These are phyloP conservation scores for Sphaerophoria rueppellii DNA, from an alignment of 2,888 invertebrate species.

Conservation along the genomic window DNA sequence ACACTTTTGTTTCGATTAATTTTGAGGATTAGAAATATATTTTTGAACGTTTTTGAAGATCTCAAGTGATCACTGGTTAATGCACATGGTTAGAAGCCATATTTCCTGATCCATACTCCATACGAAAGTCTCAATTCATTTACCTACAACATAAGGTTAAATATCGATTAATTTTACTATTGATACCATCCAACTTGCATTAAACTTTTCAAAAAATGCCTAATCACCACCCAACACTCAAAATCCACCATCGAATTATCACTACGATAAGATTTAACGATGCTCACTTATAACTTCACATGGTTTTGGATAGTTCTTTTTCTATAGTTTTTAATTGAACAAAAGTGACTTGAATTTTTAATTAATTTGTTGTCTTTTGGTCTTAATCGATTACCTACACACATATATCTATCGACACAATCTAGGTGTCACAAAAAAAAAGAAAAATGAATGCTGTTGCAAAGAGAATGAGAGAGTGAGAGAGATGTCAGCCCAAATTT, in stretches of 20 bases:
- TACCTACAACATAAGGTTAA: background rate
- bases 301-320: slow-evolving; percentile 25
- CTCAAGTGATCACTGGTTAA: too few species aligned
- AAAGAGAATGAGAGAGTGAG: slow-evolving; percentile 15
- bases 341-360: slow-evolving; percentile 58
- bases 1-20: too few species aligned
- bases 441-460: too few species aligned
- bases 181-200: slow-evolving; percentile 11
- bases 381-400: background rate
- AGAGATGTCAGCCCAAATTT: slow-evolving; percentile 54
- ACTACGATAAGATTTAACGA: slow-evolving; percentile 8
- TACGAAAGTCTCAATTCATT: background rate
- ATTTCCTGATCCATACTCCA: too few species aligned
- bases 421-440: background rate
- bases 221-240: background rate
- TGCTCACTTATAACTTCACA: slow-evolving; percentile 32
- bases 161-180: background rate
- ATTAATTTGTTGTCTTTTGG: slow-evolving; percentile 29
- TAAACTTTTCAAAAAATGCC: background rate
- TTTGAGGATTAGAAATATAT: too few species aligned
- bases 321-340: slow-evolving; percentile 28
- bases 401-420: background rate
- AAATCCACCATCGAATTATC: background rate
- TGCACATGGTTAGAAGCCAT: too few species aligned
- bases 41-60: too few species aligned